Conservation (phyloP, 2,113 vertebrate genomes). For the Tachycineta bicolor region DNA sequence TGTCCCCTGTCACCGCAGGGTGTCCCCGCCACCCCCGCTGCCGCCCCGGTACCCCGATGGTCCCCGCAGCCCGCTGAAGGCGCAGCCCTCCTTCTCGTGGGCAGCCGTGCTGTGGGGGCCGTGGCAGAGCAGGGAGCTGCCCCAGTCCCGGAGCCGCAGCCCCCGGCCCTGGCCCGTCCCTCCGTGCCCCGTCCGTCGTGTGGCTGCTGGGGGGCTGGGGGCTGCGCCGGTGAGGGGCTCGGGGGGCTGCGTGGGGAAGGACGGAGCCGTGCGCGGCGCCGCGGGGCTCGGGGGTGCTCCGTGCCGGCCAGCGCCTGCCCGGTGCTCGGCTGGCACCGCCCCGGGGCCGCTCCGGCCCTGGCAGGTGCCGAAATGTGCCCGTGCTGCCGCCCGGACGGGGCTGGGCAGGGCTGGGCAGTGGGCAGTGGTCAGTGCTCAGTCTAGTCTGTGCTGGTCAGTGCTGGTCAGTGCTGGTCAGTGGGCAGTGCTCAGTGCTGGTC, state of each 20-base stretch:
- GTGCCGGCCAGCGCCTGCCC: background rate
- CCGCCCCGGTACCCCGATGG: rapidly evolving
- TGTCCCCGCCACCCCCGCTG: background rate
- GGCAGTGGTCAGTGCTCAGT: no score
- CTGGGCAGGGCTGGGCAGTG: background rate
- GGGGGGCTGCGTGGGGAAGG: background rate
- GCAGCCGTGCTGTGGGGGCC: no score
- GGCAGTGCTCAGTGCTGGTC: background rate
- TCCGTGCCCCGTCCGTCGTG: background rate
- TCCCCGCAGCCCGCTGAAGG: background rate
- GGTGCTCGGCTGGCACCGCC: rapidly evolving
- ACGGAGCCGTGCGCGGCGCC: background rate
- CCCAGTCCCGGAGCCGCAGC: background rate
- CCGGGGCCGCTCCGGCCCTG: background rate
- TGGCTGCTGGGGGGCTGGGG: background rate
- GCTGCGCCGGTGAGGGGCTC: rapidly evolving
- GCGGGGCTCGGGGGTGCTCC: background rate
- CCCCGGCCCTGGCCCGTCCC: background rate
- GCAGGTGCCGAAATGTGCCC: no score
- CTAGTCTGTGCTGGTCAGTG: background rate
- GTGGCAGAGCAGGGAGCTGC: background rate
- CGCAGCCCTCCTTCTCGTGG: background rate
- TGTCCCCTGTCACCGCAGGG: background rate
- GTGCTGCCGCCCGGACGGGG: background rate
- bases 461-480: no score